phyloP scores from a whole-genome alignment of 2,888 invertebrate species.

The Epistrophella euchroma region DNA sequence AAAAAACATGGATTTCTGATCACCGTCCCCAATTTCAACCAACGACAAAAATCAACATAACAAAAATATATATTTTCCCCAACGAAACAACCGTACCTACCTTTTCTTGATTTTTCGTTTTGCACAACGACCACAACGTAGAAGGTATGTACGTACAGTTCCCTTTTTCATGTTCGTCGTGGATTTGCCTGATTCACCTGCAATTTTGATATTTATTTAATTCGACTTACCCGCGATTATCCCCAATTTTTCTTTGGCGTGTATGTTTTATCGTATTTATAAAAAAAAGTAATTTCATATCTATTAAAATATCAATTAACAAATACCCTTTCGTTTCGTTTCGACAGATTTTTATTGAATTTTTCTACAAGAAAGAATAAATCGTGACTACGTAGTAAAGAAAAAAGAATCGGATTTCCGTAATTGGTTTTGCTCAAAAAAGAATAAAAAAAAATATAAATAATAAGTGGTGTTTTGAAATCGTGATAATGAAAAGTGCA shows the following conservation, averaged over 20 bases:
- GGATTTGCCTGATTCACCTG: conserved; percentile 56
- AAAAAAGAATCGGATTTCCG: conserved; percentile 45
- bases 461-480: conserved; percentile 35
- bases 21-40: not conserved
- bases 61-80: conserved; percentile 57
- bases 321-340: not conserved
- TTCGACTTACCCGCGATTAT: conserved; percentile 6
- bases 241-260: conserved; percentile 20
- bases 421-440: conserved; percentile 33
- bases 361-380: conserved; percentile 8
- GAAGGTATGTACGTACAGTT: conserved; percentile 10
- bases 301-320: not conserved
- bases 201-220: conserved; percentile 41
- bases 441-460: conserved; percentile 32
- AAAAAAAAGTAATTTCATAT: not conserved
- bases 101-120: conserved; percentile 26
- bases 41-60: conserved; percentile 63
- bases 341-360: conserved; percentile 16
- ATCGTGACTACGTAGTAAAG: conserved; percentile 15
- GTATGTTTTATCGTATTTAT: conserved; percentile 15
- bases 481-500: conserved; percentile 79
- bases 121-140: conserved; percentile 41
- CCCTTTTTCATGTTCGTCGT: conserved; percentile 12
- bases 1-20: conserved; percentile 2
- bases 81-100: conserved; percentile 13